phyloP scores from a whole-genome alignment of 2,113 vertebrate species.

The Struthidea cinerea region DNA sequence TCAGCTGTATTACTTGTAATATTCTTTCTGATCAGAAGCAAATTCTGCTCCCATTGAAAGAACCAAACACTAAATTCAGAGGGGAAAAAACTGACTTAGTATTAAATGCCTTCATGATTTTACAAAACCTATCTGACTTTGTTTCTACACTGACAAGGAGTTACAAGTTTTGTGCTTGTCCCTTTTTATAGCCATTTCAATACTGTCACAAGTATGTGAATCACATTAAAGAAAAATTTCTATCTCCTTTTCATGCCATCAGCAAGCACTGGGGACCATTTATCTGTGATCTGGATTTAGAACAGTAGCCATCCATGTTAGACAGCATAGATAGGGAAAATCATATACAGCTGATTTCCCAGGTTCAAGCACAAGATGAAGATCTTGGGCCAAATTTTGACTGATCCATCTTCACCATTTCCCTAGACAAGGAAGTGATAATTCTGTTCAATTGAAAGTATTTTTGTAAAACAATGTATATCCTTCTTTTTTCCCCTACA shows the following conservation, averaged over 20 bases:
- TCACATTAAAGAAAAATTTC: not conserved
- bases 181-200: not conserved
- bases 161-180: not conserved
- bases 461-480: not conserved
- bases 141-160: not conserved
- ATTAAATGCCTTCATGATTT: not conserved
- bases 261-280: not conserved
- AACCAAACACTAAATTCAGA: not conserved
- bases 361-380: not conserved
- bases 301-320: not conserved
- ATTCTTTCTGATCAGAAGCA: not conserved
- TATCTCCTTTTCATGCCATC: not conserved
- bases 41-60: not conserved
- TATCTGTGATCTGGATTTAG: not conserved
- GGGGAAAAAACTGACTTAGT: not conserved
- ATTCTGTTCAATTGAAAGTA: not conserved
- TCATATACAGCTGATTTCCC: not conserved
- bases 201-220: not conserved
- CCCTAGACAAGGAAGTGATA: not conserved
- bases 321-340: not conserved
- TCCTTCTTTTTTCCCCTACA: conserved; percentile 53
- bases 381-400: not conserved
- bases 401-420: not conserved
- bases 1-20: not conserved
- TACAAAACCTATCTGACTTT: not conserved